Evolutionary conservation across 2,797 vertebrate genomes (phyloP), one percentile per base, ranked within the genome.

Genomic region (Emys orbicularis): DNA sequence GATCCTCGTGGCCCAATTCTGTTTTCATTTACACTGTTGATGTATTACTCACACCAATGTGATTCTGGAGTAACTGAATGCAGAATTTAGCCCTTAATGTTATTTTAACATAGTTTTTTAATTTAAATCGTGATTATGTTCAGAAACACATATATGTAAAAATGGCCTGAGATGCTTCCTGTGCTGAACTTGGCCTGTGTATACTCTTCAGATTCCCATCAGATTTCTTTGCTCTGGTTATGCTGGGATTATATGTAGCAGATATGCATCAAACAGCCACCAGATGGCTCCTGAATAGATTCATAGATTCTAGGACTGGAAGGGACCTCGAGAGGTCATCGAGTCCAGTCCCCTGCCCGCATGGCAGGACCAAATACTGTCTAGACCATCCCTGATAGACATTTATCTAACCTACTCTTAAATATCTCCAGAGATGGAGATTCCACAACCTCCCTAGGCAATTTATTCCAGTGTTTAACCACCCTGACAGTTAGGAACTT

Each of bases 271-370:
- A 76, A 94, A 15, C 93, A 88, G 81, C 96, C 97, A 93, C 93
- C 94, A 97, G 97, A 94, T 97, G 97, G 96, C 96, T 82, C 92
- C 91, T 93, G 89, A 57, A n/a, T n/a, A n/a, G n/a, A n/a, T n/a
- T n/a, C n/a, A n/a, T n/a, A n/a, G n/a, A n/a, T n/a, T n/a, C n/a
- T n/a, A n/a, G n/a, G n/a, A n/a, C n/a, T n/a, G n/a, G n/a, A n/a
- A n/a, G n/a, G n/a, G n/a, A n/a, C n/a, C n/a, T n/a, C n/a, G n/a
- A n/a, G n/a, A n/a, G n/a, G n/a, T n/a, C n/a, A n/a, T n/a, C n/a
- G n/a, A n/a, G n/a, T n/a, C n/a, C n/a, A n/a, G n/a, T n/a, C n/a
- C n/a, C n/a, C n/a, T n/a, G n/a, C n/a, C n/a, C n/a, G n/a, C n/a
- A n/a, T n/a, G n/a, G n/a, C n/a, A n/a, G n/a, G n/a, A n/a, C n/a